Conservation (phyloP, 2,113 vertebrate species). For the Bubo blakistoni region DNA sequence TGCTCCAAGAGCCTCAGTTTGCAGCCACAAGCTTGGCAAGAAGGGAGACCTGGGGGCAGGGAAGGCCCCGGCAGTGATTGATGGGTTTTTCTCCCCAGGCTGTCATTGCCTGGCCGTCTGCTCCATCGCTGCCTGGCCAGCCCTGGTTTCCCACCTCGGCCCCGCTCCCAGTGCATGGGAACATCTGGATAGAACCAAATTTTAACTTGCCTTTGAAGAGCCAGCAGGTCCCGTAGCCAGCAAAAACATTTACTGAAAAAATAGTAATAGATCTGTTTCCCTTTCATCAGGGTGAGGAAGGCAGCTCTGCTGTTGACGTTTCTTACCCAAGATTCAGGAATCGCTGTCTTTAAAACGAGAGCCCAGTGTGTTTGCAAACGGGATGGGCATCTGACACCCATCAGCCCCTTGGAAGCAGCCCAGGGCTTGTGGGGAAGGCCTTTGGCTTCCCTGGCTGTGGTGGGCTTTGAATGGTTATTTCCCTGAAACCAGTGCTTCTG, state of each 20-base stretch:
- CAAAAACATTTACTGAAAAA: slow-evolving; percentile 57
- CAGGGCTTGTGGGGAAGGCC: background rate
- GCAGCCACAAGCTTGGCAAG: background rate
- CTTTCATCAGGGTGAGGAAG: slow-evolving; percentile 23
- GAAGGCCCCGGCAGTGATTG: background rate
- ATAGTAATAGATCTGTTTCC: slow-evolving; percentile 39
- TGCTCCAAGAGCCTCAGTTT: background rate
- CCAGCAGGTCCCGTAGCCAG: background rate
- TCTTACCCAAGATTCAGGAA: background rate
- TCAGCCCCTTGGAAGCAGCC: background rate
- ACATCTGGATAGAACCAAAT: slow-evolving; percentile 44
- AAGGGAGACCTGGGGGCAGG: background rate
- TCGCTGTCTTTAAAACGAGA: background rate
- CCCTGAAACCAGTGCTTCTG: background rate
- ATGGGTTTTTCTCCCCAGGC: background rate
- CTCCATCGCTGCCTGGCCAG: background rate
- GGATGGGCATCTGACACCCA: background rate
- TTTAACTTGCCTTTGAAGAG: slow-evolving; percentile 34
- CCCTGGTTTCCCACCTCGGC: background rate
- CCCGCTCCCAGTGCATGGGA: background rate
- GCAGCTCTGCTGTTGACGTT: background rate
- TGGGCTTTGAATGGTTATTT: background rate
- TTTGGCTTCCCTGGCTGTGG: background rate
- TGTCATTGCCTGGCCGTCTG: background rate
- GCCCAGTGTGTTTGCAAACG: background rate